These are phyloP conservation scores for Liodrosophila aerea DNA, from an alignment of 2,888 invertebrate species.

Conservation along the genomic window DNA sequence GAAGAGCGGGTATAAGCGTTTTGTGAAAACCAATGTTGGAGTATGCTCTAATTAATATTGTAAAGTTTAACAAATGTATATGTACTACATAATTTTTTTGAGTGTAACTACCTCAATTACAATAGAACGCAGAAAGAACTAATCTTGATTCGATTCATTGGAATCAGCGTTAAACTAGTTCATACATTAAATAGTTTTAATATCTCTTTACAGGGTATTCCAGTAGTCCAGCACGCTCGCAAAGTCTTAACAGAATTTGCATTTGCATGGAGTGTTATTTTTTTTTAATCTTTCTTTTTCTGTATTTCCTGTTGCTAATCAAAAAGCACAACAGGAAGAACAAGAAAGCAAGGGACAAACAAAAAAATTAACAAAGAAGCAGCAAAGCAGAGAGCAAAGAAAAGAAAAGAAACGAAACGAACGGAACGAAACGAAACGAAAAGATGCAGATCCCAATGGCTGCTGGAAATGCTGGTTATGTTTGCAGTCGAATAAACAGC, in stretches of 20 bases:
- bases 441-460: conserved; percentile 43
- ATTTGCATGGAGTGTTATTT: conserved; percentile 5
- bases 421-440: conserved; percentile 25
- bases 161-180: too few species aligned
- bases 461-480: conserved; percentile 60
- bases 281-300: conserved; percentile 54
- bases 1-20: not conserved
- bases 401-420: not conserved
- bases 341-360: conserved; percentile 12
- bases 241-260: not conserved
- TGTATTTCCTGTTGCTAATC: conserved; percentile 59
- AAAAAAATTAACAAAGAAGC: conserved; percentile 1
- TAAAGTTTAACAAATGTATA: too few species aligned
- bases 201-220: conserved; percentile 18
- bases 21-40: too few species aligned
- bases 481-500: conserved; percentile 77
- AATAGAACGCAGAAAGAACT: too few species aligned
- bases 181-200: too few species aligned
- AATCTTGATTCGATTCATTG: too few species aligned
- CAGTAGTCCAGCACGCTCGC: not conserved
- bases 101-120: too few species aligned
- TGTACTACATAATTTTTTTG: too few species aligned
- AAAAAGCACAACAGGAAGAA: conserved; percentile 67
- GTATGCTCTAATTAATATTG: too few species aligned
- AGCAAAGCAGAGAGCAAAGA: conserved; percentile 4